Conservation (phyloP, 2,888 invertebrate genomes). For the Pediacus dermestoides region DNA sequence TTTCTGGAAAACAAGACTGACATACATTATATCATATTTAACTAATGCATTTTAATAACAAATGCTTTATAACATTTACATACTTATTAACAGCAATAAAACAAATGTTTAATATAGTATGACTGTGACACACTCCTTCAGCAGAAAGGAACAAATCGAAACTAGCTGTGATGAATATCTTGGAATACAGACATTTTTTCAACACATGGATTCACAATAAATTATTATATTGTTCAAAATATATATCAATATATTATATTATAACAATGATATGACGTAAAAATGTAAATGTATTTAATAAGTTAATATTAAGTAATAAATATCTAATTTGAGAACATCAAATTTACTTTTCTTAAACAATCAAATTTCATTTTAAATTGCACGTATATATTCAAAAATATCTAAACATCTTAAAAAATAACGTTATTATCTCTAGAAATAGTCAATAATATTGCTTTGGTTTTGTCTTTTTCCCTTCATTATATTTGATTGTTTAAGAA, state of each 20-base stretch:
- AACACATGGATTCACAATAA: constrained; percentile 11
- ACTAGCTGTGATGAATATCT: constrained; percentile 5
- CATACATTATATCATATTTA: constrained; percentile 18
- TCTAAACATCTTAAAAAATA: not conserved
- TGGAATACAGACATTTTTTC: constrained; percentile 6
- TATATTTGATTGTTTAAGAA: not conserved
- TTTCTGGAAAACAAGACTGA: too few species aligned
- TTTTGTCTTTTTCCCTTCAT: constrained; percentile 13
- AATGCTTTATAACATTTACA: constrained; percentile 20
- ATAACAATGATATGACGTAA: constrained; percentile 27
- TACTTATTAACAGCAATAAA: constrained; percentile 5
- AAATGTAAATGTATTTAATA: constrained; percentile 25
- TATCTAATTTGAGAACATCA: constrained; percentile 24
- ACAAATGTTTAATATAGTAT: constrained; percentile 10
- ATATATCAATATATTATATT: constrained; percentile 12
- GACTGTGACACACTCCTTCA: constrained; percentile 4
- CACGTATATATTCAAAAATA: not conserved
- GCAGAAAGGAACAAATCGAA: constrained; percentile 6
- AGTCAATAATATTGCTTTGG: constrained; percentile 30
- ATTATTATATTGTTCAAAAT: constrained; percentile 9
- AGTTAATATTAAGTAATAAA: constrained; percentile 28
- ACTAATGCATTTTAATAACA: constrained; percentile 28
- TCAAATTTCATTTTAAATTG: constrained; percentile 20
- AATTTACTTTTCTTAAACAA: constrained; percentile 28
- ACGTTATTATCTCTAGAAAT: too few species aligned